Evolutionary conservation across 2,888 invertebrate genomes (phyloP).

Genomic region (Erynnis tages): DNA sequence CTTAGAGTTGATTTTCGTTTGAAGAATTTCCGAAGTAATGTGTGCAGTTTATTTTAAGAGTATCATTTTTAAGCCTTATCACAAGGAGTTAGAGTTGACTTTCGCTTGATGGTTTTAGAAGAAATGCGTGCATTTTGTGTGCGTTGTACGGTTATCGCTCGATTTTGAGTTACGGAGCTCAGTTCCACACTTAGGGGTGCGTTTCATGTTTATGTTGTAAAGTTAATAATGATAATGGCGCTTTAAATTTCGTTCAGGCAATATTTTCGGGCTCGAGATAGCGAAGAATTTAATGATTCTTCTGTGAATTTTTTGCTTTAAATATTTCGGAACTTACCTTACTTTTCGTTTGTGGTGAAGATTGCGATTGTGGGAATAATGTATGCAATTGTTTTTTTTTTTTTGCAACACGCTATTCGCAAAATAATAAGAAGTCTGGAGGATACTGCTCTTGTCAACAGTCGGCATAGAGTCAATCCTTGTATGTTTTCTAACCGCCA

Average conservation of each 20-base stretch:
- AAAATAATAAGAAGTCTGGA: no score
- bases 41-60: no score
- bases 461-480: no score
- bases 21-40: no score
- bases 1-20: no score
- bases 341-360: no score
- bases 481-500: no score
- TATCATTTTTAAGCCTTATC: constrained; percentile 17
- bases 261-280: neutral
- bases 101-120: neutral
- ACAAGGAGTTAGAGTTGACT: neutral
- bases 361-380: no score
- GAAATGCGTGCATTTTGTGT: constrained; percentile 6
- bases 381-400: no score
- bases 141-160: constrained; percentile 32
- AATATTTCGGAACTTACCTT: no score
- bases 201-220: constrained; percentile 5
- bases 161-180: constrained; percentile 33
- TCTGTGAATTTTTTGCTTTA: neutral
- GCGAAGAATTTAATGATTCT: neutral
- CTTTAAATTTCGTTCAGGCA: neutral
- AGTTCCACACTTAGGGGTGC: constrained; percentile 13
- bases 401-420: no score
- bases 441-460: no score
- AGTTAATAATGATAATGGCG: neutral